These are phyloP conservation scores for Sipha maydis DNA, from an alignment of 2,888 invertebrate species.

Conservation along the genomic window DNA sequence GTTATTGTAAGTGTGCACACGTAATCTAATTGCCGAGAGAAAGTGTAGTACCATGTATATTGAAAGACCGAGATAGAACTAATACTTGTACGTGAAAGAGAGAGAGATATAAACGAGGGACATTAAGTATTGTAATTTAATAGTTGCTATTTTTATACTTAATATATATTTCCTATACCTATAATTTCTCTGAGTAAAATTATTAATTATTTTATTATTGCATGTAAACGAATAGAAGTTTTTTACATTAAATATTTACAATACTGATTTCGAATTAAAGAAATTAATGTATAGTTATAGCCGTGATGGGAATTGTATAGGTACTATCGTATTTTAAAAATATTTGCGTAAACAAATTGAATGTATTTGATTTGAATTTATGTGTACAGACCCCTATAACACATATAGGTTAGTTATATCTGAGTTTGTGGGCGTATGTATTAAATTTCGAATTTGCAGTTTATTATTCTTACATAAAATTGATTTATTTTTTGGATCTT, in stretches of 20 bases:
- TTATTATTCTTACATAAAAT: not conserved
- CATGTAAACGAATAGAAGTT: slow-evolving; percentile 23
- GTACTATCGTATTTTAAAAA: not conserved
- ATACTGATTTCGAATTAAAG: slow-evolving; percentile 39
- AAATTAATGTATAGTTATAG: not conserved
- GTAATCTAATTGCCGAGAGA: slow-evolving; percentile 62
- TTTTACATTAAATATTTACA: slow-evolving; percentile 5
- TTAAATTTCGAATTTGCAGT: slow-evolving; percentile 34
- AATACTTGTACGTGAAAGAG: not conserved
- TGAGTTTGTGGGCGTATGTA: slow-evolving; percentile 6
- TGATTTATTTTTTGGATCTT: not conserved
- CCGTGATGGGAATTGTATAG: not conserved
- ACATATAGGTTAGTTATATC: not conserved
- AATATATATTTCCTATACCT: slow-evolving; percentile 15
- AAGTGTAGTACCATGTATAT: slow-evolving; percentile 47
- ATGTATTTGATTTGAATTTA: not conserved
- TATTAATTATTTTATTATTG: slow-evolving; percentile 54
- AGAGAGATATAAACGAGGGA: not conserved
- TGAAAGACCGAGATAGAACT: not conserved
- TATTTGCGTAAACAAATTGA: not conserved
- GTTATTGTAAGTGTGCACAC: slow-evolving; percentile 38
- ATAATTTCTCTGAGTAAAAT: slow-evolving; percentile 49
- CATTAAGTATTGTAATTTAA: slow-evolving; percentile 32
- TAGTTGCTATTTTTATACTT: slow-evolving; percentile 50
- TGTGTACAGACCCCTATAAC: not conserved